Base-by-base conservation (phyloP, 2,888 invertebrate genomes). In the Abrostola triplasia region DNA sequence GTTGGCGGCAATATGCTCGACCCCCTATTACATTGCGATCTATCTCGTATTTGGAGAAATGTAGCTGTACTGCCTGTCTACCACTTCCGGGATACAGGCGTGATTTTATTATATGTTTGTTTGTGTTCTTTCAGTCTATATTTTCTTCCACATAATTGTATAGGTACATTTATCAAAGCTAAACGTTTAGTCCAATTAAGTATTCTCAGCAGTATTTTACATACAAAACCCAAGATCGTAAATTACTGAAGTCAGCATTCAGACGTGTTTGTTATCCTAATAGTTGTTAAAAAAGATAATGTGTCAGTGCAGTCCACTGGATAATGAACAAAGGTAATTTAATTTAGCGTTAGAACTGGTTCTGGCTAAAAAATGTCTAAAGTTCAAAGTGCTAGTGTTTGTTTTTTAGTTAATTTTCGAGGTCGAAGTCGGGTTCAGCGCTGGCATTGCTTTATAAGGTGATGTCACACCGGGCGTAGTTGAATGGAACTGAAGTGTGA, bases 351-450 rank as follows among this genome's bases (percentile, higher is more conserved):
- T 68, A 66, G 62, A 87, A 87, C 85, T 80, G 83, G 86, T 85
- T 86, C 63, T 58, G 50, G 66, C 79, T 82, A 89, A 89, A 90
- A 90, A 89, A 83, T 80, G 71, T 82, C 70, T 86, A 86, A 89
- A 90, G 90, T 90, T 91, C 88, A 91, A 86, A 88, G 85, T 81
- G 84, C 76, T 80, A 85, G 81, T 85, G 83, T 87, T 87, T 88
- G 84, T 88, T 88, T 87, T 87, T 87, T 84, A 72, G 84, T 79
- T 84, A 84, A 84, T 84, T 84, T 82, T 87, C 86, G 90, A 91
- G 90, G 91, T 88, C 90, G 84, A 66, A 72, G 79, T 64, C 68
- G 84, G 74, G 87, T 89, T 88, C 84, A 86, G 76, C 70, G 79
- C 76, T 83, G 84, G 83, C 83, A 83, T 73, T 81, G 81, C 74